Evolutionary conservation across 2,113 vertebrate genomes (phyloP).

Genomic region (Strigops habroptila): DNA sequence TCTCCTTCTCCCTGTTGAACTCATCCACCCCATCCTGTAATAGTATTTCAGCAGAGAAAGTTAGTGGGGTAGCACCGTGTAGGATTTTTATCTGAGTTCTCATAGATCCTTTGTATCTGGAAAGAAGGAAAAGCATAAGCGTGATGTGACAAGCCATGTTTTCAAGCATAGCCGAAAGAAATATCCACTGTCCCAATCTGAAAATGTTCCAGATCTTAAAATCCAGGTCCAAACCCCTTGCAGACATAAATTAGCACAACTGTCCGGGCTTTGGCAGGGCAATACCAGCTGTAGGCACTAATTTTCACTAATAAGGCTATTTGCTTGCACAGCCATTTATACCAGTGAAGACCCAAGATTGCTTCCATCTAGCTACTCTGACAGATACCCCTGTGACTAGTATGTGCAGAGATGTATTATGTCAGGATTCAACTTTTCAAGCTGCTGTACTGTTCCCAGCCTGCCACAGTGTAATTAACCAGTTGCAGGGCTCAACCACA

Average conservation of each 20-base stretch:
- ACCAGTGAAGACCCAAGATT: not conserved
- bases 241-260: not conserved
- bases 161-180: not conserved
- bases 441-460: not conserved
- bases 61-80: rapidly evolving
- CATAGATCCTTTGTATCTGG: not conserved
- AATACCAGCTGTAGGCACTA: not conserved
- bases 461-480: not conserved
- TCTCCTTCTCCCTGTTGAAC: not conserved
- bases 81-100: not conserved
- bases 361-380: not conserved
- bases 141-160: rapidly evolving
- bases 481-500: not conserved
- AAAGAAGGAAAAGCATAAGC: not conserved
- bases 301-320: not conserved
- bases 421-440: not conserved
- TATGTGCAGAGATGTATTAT: not conserved
- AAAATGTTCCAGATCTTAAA: not conserved
- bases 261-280: not conserved
- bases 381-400: not conserved
- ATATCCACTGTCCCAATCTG: not conserved
- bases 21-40: not conserved
- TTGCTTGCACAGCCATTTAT: not conserved
- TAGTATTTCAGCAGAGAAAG: not conserved
- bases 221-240: not conserved